Base-by-base conservation (phyloP, 2,888 invertebrate genomes). In the Phytoseiulus persimilis region DNA sequence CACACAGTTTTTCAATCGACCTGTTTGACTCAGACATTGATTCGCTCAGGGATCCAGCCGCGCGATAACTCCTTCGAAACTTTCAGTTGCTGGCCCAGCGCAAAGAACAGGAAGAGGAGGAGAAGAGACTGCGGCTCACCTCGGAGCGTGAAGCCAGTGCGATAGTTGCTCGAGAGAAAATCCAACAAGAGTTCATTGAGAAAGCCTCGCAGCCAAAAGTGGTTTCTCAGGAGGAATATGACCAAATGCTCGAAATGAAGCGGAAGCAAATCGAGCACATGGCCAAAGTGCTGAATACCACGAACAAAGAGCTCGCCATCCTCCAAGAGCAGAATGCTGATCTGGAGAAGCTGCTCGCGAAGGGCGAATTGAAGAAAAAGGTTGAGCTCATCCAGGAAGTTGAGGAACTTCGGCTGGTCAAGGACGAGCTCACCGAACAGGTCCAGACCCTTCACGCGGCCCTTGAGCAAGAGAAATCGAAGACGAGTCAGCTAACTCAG, bases 301-400 rank as follows among this genome's bases (percentile, higher is more conserved):
- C 87, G 5, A 33, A 87, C 87, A 87, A 87, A 18, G 87, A 87
- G 87, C 32, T 87, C 39, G 87, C 87, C 33, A 45, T 87, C 23
- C 87, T 87, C n/a, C 87, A 87, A 32, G 87, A 87, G 87, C 87
- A 87, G 87, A 87, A 87, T 32, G 87, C 87, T 11, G 87, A 87
- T 45, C 87, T 87, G 0, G 87, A 87, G 87, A n/a, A 39, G n/a
- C 28, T 87, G 11, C 39, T 87, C 32, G 32, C 87, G 32, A 87
- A 87, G 23, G 87, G 87, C 14, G 87, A 87, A 31, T n/a, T 87
- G 87, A 87, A 33, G 45, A 87, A 87, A 45, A 87, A 87, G 31
- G 87, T 87, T 23, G 87, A 87, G 33, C 33, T 87, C 39, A 87
- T 87, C 32, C 87, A 39, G n/a, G 87, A 87, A 31, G 87, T 87